Conservation (phyloP, 1,140 invertebrate species). For the Cydia fagiglandana region DNA sequence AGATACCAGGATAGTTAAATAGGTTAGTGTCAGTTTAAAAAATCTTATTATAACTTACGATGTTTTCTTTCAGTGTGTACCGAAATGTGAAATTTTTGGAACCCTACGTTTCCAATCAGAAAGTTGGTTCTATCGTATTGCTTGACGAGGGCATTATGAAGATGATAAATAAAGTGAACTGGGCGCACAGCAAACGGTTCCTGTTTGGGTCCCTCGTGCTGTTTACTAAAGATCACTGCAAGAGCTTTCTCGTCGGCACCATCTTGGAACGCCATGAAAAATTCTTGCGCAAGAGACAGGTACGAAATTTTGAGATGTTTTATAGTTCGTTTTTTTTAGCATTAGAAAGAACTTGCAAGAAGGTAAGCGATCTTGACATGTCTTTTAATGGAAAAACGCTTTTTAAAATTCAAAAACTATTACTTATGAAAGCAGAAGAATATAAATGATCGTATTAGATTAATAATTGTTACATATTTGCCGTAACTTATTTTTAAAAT, state of each 20-base stretch:
- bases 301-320: constrained; percentile 37
- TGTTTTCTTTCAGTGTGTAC: constrained; percentile 51
- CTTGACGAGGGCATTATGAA: constrained; percentile 52
- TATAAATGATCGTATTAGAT: too few species aligned
- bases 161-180: constrained; percentile 55
- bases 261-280: constrained; percentile 81
- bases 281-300: constrained; percentile 73
- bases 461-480: too few species aligned
- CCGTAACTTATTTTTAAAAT: too few species aligned
- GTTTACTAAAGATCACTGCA: constrained; percentile 85
- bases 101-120: constrained; percentile 53
- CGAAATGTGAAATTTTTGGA: constrained; percentile 54
- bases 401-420: too few species aligned
- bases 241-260: constrained; percentile 83
- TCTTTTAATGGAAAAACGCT: too few species aligned
- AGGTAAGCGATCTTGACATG: too few species aligned
- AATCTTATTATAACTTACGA: too few species aligned
- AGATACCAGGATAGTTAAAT: too few species aligned
- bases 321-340: too few species aligned
- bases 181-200: constrained; percentile 78
- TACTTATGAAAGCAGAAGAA: too few species aligned
- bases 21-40: too few species aligned
- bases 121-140: constrained; percentile 52
- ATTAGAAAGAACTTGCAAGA: too few species aligned
- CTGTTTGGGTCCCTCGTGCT: constrained; percentile 87